These are phyloP conservation scores for Drosophila aldrichi DNA, from an alignment of 2,888 invertebrate genomes.

Conservation along the genomic window DNA sequence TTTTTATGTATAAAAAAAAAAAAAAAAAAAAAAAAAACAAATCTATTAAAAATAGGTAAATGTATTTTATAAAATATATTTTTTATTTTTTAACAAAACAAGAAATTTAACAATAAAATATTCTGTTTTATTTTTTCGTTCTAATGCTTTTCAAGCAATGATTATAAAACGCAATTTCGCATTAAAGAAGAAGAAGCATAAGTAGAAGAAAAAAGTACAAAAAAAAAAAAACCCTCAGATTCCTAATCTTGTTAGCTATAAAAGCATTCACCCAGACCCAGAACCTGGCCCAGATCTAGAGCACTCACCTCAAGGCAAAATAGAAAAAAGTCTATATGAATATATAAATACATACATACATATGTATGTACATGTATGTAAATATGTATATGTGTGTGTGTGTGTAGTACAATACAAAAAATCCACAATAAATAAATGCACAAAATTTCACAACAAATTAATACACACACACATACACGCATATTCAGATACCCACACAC, in stretches of 20 bases:
- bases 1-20: too few species aligned
- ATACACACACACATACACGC: slow-evolving; percentile 37
- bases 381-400: not conserved
- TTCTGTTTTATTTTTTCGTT: too few species aligned
- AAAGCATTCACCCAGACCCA: slow-evolving; percentile 12
- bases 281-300: not conserved
- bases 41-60: too few species aligned
- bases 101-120: not conserved
- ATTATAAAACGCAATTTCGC: not conserved
- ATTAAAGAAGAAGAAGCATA: not conserved
- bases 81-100: not conserved
- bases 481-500: slow-evolving; percentile 26
- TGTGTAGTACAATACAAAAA: slow-evolving; percentile 4
- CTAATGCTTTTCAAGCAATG: not conserved
- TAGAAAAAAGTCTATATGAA: slow-evolving; percentile 12
- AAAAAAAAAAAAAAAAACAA: too few species aligned
- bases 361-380: not conserved
- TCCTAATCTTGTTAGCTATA: slow-evolving; percentile 44
- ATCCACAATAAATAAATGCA: slow-evolving; percentile 50
- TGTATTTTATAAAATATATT: too few species aligned
- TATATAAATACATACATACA: not conserved
- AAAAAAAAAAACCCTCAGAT: not conserved
- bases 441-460: slow-evolving; percentile 68
- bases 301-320: slow-evolving; percentile 4
- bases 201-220: not conserved